Conservation (phyloP, 2,797 vertebrate species). For the Characodon lateralis region DNA sequence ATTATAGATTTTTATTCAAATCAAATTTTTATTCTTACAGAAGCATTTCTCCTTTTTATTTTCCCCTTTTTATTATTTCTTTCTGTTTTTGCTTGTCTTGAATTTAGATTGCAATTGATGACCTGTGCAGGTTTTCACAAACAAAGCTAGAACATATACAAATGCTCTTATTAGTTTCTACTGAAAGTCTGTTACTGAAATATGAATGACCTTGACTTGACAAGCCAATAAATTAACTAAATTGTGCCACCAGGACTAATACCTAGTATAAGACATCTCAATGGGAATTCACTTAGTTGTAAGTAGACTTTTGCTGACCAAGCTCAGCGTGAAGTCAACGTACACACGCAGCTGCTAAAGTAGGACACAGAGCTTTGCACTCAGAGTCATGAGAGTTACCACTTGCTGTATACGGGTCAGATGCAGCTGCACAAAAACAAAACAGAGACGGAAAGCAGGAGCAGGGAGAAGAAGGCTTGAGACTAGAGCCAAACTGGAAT, state of each 20-base stretch:
- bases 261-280: constrained; percentile 4
- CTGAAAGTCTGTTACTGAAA: constrained; percentile 1
- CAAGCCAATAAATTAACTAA: background rate
- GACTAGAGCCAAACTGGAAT: constrained; percentile 7
- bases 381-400: constrained; percentile 51
- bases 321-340: constrained; percentile 25
- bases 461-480: constrained; percentile 8
- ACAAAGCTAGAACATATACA: background rate
- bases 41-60: no score
- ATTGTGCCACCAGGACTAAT: background rate
- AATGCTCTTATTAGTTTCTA: background rate
- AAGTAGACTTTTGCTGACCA: constrained; percentile 54
- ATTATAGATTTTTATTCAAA: background rate
- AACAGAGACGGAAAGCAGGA: constrained; percentile 20
- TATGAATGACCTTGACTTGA: background rate
- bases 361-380: constrained; percentile 53
- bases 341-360: constrained; percentile 53
- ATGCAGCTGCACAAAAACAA: constrained; percentile 53
- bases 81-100: background rate
- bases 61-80: background rate
- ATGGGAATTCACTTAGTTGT: constrained; percentile 31
- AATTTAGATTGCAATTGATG: background rate
- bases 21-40: background rate
- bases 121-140: background rate
- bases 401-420: constrained; percentile 40